These are phyloP conservation scores for Diachasmimorpha longicaudata DNA, from an alignment of 1,140 invertebrate genomes.

Conservation along the genomic window DNA sequence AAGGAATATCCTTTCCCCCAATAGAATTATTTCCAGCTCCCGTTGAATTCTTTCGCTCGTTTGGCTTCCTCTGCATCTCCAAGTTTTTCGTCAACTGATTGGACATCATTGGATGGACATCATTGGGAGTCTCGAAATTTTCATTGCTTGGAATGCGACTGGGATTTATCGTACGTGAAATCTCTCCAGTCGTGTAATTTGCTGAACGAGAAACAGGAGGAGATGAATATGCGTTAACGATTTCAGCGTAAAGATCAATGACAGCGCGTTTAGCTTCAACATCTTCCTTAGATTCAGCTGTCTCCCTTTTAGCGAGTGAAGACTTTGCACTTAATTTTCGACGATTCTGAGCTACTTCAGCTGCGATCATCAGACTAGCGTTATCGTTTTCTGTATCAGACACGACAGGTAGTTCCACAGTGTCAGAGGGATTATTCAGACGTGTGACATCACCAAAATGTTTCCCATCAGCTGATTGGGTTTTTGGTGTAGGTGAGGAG, in stretches of 20 bases:
- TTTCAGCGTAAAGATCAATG: constrained; percentile 81
- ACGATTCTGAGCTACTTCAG: constrained; percentile 56
- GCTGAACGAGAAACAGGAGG: constrained; percentile 30
- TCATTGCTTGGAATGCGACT: background rate
- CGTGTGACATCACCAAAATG: constrained; percentile 32
- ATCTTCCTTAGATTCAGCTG: constrained; percentile 65
- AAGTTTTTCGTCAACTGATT: no score
- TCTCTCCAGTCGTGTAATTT: constrained; percentile 11
- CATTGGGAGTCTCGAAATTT: background rate
- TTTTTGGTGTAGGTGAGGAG: constrained; percentile 35
- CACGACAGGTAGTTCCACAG: constrained; percentile 27
- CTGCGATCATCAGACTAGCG: constrained; percentile 45
- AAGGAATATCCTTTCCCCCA: constrained; percentile 38
- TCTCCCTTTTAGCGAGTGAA: constrained; percentile 38
- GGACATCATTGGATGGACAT: no score
- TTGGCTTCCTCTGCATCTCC: background rate
- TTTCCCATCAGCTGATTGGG: constrained; percentile 33
- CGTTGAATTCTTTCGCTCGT: background rate
- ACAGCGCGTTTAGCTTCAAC: constrained; percentile 67
- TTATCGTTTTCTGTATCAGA: constrained; percentile 49
- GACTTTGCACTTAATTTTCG: constrained; percentile 46
- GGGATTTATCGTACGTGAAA: background rate
- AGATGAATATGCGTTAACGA: constrained; percentile 72
- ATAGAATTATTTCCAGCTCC: constrained; percentile 43
- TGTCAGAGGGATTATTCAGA: constrained; percentile 32